phyloP scores from a whole-genome alignment of 2,888 invertebrate genomes.

The Noctua pronuba region DNA sequence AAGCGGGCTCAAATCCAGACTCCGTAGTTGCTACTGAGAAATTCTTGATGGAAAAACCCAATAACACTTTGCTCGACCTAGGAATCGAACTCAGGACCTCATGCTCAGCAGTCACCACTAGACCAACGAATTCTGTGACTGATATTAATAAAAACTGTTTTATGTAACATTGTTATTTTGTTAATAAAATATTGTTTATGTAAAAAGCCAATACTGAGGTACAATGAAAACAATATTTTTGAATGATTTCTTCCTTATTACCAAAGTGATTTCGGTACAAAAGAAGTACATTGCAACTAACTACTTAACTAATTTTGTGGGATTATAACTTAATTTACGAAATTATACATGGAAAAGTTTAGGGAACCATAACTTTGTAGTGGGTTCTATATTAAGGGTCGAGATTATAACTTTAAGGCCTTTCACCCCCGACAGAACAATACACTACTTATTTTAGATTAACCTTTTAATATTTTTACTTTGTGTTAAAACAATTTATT shows the following conservation, averaged over 20 bases:
- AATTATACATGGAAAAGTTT: slow-evolving; percentile 35
- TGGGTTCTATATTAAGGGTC: slow-evolving; percentile 37
- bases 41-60: neutral
- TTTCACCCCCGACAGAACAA: slow-evolving; percentile 17
- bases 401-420: slow-evolving; percentile 42
- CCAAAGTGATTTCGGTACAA: neutral
- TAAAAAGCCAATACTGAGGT: neutral
- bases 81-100: no score
- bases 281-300: neutral
- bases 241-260: neutral
- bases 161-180: neutral
- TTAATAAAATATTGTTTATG: neutral
- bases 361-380: slow-evolving; percentile 15
- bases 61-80: neutral
- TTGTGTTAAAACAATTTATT: neutral
- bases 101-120: no score
- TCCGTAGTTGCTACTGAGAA: neutral
- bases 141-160: neutral
- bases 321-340: slow-evolving; percentile 15
- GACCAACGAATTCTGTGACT: neutral
- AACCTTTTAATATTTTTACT: slow-evolving; percentile 22
- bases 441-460: neutral
- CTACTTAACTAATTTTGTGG: neutral
- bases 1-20: neutral
- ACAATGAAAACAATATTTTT: neutral